Percentiles rank a stretch among this genome's conserved stretches.
Evolutionary conservation across 1,140 invertebrate species (phyloP).

Genomic region (Drosophila oshimai): DNA sequence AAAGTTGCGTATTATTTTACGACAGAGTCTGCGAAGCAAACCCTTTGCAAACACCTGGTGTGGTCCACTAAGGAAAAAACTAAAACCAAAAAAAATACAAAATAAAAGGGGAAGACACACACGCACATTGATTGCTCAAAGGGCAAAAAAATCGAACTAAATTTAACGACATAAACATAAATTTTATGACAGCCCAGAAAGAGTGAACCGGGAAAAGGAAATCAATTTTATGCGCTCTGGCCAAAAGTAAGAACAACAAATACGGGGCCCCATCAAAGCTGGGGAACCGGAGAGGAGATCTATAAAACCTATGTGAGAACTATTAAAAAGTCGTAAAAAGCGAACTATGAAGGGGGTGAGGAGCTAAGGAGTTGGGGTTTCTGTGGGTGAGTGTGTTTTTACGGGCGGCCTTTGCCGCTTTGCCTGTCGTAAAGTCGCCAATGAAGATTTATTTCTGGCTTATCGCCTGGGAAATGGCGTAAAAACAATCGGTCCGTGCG

Average conservation of each 20-base stretch:
- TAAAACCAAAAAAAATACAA: constrained; percentile 1
- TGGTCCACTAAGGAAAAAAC: constrained; percentile 25
- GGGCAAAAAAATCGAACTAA: constrained; percentile 69
- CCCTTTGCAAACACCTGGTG: constrained; percentile 49
- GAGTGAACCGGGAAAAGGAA: constrained; percentile 56
- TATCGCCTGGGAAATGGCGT: constrained; percentile 54
- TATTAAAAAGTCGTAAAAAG: constrained; percentile 82
- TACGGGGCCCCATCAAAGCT: constrained; percentile 53
- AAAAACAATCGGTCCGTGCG: constrained; percentile 32
- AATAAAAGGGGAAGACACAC: neutral
- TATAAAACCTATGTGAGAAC: constrained; percentile 82
- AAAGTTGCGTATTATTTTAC: constrained; percentile 34
- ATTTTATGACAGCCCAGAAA: constrained; percentile 74
- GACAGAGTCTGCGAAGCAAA: constrained; percentile 3
- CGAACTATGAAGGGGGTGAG: constrained; percentile 3
- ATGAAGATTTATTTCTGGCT: constrained; percentile 48
- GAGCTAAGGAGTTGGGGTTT: neutral
- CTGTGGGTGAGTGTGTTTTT: constrained; percentile 56
- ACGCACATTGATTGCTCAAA: constrained; percentile 29
- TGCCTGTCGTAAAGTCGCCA: constrained; percentile 73
- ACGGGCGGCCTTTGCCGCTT: constrained; percentile 65
- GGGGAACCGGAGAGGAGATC: constrained; percentile 52
- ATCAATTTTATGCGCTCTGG: constrained; percentile 81
- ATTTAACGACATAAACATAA: constrained; percentile 82
- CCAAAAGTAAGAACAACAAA: constrained; percentile 62